Percentiles rank a stretch among this genome's conserved stretches.
Evolutionary conservation across 2,113 vertebrate species (phyloP).

Genomic region (Rhinogobius similis): DNA sequence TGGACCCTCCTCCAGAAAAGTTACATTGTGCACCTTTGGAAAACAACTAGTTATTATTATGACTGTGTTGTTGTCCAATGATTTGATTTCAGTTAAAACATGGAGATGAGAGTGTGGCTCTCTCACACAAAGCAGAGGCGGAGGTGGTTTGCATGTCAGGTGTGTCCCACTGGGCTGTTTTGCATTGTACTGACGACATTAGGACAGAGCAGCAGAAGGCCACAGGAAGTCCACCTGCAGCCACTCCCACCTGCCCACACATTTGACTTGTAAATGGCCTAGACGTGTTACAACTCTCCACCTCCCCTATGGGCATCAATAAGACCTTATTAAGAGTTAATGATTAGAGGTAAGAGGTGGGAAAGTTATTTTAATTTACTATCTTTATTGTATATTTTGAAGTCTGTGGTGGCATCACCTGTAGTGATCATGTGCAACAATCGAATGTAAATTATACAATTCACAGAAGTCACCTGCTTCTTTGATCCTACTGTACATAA

Average conservation of each 20-base stretch:
- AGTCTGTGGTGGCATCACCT: too few relatives aligned
- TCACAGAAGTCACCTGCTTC: too few relatives aligned
- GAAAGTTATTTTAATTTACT: too few relatives aligned
- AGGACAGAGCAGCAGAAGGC: slow-evolving; percentile 17
- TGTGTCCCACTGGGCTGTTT: slow-evolving; percentile 3
- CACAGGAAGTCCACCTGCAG: slow-evolving; percentile 28
- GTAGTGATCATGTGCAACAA: too few relatives aligned
- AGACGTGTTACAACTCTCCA: slow-evolving; percentile 40
- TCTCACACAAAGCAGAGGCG: not conserved
- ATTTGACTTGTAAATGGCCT: slow-evolving; percentile 68
- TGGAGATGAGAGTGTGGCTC: not conserved
- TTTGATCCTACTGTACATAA: too few relatives aligned
- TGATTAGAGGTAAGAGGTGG: not conserved
- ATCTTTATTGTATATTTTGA: too few relatives aligned
- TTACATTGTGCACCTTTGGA: not conserved
- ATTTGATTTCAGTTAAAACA: not conserved
- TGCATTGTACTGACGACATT: slow-evolving; percentile 33
- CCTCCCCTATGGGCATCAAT: slow-evolving; percentile 26
- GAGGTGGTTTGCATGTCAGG: slow-evolving; percentile 1
- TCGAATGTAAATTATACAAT: too few relatives aligned
- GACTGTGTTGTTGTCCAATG: not conserved
- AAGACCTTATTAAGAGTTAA: slow-evolving; percentile 2
- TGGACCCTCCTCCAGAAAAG: not conserved
- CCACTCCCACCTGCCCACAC: not conserved
- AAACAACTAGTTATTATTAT: not conserved